phyloP scores from a whole-genome alignment of 2,113 vertebrate species.

The Heterocephalus glaber region DNA sequence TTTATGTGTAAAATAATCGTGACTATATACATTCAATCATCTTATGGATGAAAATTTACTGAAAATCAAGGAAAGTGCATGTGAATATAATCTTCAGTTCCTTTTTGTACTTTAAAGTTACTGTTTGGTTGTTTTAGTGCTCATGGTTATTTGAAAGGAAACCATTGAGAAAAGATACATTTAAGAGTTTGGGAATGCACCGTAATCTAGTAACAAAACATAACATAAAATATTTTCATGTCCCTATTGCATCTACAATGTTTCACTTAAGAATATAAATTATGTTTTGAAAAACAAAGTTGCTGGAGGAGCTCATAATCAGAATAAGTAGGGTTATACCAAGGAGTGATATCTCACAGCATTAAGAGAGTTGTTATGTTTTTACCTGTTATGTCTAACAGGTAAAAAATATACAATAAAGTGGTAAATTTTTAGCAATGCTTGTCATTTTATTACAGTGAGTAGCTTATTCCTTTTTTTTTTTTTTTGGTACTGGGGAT shows the following conservation, averaged over 20 bases:
- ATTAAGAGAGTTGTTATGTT: neutral
- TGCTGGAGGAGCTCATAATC: neutral
- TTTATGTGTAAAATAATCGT: neutral
- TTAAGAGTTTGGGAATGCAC: neutral
- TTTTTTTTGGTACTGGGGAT: too few species aligned
- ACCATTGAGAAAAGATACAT: neutral
- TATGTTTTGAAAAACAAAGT: neutral
- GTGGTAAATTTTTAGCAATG: neutral
- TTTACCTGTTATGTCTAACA: neutral
- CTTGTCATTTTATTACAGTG: neutral
- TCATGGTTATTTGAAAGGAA: neutral
- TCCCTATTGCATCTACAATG: neutral
- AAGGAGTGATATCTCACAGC: neutral
- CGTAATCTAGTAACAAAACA: neutral
- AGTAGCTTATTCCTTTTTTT: constrained; percentile 19
- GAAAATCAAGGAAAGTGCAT: neutral
- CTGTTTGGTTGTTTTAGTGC: constrained; percentile 6
- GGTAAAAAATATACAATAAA: neutral
- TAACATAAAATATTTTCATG: neutral
- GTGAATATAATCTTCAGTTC: neutral
- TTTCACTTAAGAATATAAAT: neutral
- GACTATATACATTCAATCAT: neutral
- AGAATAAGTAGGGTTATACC: neutral
- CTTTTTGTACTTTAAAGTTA: neutral
- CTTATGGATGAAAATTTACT: neutral